Base-by-base conservation (phyloP, 2,888 invertebrate genomes). In the Drosophila paramelanica region DNA sequence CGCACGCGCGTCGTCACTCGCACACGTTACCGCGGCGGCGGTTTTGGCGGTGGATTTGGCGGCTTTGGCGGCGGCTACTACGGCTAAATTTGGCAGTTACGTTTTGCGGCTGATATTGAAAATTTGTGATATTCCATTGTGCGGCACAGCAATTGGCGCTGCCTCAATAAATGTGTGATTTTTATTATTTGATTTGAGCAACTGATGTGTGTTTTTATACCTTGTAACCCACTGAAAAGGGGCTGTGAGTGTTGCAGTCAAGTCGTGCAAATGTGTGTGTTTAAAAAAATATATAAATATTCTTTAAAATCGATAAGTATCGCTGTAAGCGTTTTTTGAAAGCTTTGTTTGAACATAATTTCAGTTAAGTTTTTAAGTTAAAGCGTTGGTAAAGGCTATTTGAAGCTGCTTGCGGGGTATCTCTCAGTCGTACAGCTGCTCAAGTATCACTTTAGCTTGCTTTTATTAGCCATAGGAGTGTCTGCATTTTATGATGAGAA, bases 1-100 rank as follows among this genome's bases (percentile, higher is more conserved):
- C 78, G 83, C 36, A 79, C 80, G 1, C 89, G 81, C 10, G 69
- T 77, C 49, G 73, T 89, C 31, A 89, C 89, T 14, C 89, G 89
- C 27, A 90, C 89, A 0, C 80, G 87, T 33, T 77, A 74, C 45
- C 76, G 81, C 23, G 81, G 78, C 27, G 71, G 77, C 20, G 86
- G 73, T 11, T 76, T 60, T 33, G 78, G 83, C 3, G 83, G 77
- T 5, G 71, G 71, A 20, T 64, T 49, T 39, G 58, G 56, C 36
- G 70, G 74, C n/a, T 67, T 58, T n/a, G 66, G 66, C 39, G 70
- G 71, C 23, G 72, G 66, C 11, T 76, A 39, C 53, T 89, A 87
- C 36, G 85, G 88, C 23, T 86, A 73, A 77, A 38, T 45, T 23
- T 47, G 31, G 31, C 25, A 25, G 27, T 11, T 62, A 23, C 11